Evolutionary conservation across 2,888 invertebrate species (phyloP), one percentile per base, ranked within the genome.

Genomic region (Sesia bembeciformis): DNA sequence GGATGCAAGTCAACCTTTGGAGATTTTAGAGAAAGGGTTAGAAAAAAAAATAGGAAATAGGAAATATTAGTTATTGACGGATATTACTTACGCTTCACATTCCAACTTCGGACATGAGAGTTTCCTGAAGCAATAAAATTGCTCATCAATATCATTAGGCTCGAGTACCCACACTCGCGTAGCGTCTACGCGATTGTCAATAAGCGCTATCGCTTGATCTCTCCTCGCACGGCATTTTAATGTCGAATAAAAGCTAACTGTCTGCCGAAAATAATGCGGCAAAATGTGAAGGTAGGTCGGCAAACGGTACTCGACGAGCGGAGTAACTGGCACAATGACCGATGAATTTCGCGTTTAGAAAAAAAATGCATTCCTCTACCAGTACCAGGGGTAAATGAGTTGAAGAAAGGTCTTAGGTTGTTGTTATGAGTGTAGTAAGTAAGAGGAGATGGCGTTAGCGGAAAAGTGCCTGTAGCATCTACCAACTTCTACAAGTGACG

Each of bases 201-300:
- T 46, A 46, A 46, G 39, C 58, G 62, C 76, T 79, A 82, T 84
- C 81, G 63, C 63, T 46, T 46, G 60, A 81, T 46, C 46, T 82
- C 74, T 73, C 77, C 75, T 79, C 66, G 77, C 65, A 63, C 68
- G 74, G 80, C 79, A 84, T 84, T 80, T 82, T 82, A 84, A 85
- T 84, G 76, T 75, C 65, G 68, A 70, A 75, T 80, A 79, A 81
- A 84, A 81, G 64, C 76, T 89, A 87, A 87, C 88, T 84, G 88
- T 89, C 72, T 61, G 69, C 64, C 74, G 76, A 75, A 80, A 81
- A 80, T 77, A 79, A 81, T 23, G 23, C 79, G 70, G 73, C 79
- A 66, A 78, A 78, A 74, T 84, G 81, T 86, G 77, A 81, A 86
- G 87, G 86, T 88, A 87, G 89, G 89, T 89, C 89, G 74, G 73